phyloP scores from a whole-genome alignment of 2,888 invertebrate genomes.

The Acleris cristana region DNA sequence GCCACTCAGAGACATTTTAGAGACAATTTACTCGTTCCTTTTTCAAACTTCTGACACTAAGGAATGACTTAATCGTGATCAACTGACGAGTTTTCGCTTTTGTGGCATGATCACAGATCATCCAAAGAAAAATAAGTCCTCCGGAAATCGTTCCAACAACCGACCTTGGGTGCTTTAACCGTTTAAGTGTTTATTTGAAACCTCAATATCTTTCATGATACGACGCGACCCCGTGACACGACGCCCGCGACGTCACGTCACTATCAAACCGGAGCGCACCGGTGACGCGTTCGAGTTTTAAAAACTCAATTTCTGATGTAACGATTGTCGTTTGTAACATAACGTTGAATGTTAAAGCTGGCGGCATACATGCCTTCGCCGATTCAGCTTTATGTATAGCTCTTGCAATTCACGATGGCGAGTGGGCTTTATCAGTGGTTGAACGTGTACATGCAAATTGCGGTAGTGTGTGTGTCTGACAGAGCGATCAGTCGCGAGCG shows the following conservation, averaged over 20 bases:
- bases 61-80: too few relatives aligned
- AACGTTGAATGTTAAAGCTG: neutral
- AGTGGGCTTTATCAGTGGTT: too few relatives aligned
- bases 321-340: neutral
- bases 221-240: conserved; percentile 26
- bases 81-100: too few relatives aligned
- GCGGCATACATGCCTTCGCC: neutral
- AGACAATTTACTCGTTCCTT: too few relatives aligned
- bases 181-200: conserved; percentile 32
- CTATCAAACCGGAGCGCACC: conserved; percentile 23
- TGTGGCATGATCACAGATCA: too few relatives aligned
- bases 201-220: conserved; percentile 34
- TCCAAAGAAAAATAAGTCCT: neutral
- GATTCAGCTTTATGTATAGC: neutral
- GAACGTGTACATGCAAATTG: too few relatives aligned
- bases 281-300: conserved; percentile 22
- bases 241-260: conserved; percentile 31
- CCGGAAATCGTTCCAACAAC: conserved; percentile 27
- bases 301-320: conserved; percentile 11
- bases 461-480: too few relatives aligned
- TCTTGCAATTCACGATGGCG: too few relatives aligned
- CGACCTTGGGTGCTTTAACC: conserved; percentile 25
- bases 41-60: too few relatives aligned
- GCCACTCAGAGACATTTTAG: too few relatives aligned
- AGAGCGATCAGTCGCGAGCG: too few relatives aligned